Conservation (phyloP, 2,797 vertebrate genomes). For the Balearica regulorum region DNA sequence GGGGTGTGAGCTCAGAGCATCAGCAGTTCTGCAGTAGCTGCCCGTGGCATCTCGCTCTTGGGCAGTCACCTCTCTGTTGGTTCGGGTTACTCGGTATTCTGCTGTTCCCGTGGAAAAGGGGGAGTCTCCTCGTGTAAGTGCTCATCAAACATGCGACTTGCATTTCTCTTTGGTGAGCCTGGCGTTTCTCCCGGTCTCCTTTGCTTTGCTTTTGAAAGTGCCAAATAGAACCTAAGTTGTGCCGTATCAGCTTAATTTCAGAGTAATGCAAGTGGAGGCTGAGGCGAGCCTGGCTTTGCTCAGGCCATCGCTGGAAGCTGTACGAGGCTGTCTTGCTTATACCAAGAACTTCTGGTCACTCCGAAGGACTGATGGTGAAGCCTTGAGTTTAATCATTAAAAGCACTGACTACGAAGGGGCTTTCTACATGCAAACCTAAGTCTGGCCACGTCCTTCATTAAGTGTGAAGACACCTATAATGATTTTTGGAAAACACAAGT, state of each 20-base stretch:
- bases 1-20: not conserved
- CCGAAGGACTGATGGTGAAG: not conserved
- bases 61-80: not conserved
- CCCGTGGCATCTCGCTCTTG: rapidly evolving
- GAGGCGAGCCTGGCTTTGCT: not conserved
- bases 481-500: not conserved
- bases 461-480: not conserved
- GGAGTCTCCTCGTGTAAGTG: not conserved
- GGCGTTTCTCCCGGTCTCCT: not conserved
- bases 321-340: not conserved
- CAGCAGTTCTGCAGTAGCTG: not conserved
- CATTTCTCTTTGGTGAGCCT: not conserved
- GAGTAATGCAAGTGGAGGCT: not conserved
- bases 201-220: not conserved
- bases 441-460: not conserved
- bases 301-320: not conserved
- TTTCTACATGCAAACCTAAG: not conserved
- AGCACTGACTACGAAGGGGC: not conserved
- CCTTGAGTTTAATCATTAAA: not conserved
- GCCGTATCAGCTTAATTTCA: not conserved
- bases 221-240: not conserved
- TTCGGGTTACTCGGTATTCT: not conserved
- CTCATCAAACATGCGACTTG: rapidly evolving
- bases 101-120: not conserved
- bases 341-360: not conserved